Percentiles rank a stretch among this genome's conserved stretches.
phyloP scores from a whole-genome alignment of 1,140 invertebrate species.

The Philotrypesis tridentata region DNA sequence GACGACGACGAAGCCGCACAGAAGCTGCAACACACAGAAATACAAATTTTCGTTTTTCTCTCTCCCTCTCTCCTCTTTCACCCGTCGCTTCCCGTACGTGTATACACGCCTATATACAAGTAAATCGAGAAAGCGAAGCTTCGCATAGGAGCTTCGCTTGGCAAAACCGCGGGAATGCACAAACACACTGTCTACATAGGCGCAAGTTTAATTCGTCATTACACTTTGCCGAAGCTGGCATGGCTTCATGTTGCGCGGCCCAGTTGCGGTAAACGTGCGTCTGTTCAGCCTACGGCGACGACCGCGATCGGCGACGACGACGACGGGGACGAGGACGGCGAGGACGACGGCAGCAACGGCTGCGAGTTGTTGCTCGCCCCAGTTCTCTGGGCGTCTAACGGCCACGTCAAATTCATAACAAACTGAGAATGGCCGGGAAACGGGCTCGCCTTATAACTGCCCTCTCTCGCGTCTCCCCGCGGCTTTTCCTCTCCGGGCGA shows the following conservation, averaged over 20 bases:
- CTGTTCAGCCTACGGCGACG: too few species aligned
- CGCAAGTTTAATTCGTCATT: too few species aligned
- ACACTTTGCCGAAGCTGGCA: constrained; percentile 45
- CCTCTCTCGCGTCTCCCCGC: neutral
- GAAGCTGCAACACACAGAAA: constrained; percentile 56
- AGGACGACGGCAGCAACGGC: neutral
- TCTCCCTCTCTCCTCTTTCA: too few species aligned
- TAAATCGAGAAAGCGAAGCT: too few species aligned
- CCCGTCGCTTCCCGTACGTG: too few species aligned
- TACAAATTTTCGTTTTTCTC: neutral
- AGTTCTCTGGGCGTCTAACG: constrained; percentile 49
- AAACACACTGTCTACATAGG: too few species aligned
- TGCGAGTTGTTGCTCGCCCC: constrained; percentile 28
- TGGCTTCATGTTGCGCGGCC: constrained; percentile 45
- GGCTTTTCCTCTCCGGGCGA: neutral
- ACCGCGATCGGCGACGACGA: too few species aligned
- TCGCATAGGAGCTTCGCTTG: too few species aligned
- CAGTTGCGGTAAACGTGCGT: too few species aligned
- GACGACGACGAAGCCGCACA: constrained; percentile 44
- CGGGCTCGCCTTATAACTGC: constrained; percentile 57
- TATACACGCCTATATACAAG: too few species aligned
- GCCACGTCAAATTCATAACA: constrained; percentile 57
- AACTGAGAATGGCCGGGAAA: constrained; percentile 56
- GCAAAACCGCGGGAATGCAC: too few species aligned
- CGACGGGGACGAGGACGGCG: neutral